A percentile compares a stretch with the other conserved stretches of the same genome.
These are phyloP conservation scores for Dufourea novaeangliae DNA, from an alignment of 1,140 invertebrate species.

Conservation along the genomic window DNA sequence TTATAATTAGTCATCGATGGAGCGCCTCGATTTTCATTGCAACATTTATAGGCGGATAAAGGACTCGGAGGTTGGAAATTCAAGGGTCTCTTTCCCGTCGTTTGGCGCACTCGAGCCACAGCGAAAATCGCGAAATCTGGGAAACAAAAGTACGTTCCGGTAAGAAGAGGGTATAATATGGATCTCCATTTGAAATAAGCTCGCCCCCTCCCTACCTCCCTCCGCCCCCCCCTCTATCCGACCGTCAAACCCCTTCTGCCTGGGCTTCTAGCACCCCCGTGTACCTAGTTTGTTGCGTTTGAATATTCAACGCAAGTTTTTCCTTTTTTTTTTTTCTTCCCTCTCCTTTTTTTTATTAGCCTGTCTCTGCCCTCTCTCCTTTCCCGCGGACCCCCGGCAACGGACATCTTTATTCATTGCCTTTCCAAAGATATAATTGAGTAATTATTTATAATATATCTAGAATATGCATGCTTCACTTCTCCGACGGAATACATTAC, in stretches of 20 bases:
- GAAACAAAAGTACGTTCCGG: constrained; percentile 76
- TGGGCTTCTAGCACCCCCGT: constrained; percentile 68
- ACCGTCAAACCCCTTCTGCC: constrained; percentile 5
- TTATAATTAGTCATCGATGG: constrained; percentile 67
- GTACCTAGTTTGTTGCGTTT: constrained; percentile 82
- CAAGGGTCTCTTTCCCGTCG: constrained; percentile 57
- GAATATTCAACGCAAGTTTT: constrained; percentile 81
- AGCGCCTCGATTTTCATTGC: constrained; percentile 51
- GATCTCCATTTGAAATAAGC: constrained; percentile 83
- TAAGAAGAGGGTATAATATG: constrained; percentile 79
- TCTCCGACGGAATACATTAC: constrained; percentile 79
- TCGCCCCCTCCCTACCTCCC: constrained; percentile 49
- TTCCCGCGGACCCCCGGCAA: constrained; percentile 66
- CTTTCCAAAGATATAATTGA: constrained; percentile 83
- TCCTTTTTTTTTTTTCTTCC: constrained; percentile 34
- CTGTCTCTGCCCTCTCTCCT: constrained; percentile 71
- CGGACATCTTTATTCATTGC: constrained; percentile 82
- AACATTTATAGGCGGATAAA: constrained; percentile 52
- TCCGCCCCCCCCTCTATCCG: neutral
- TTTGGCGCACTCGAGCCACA: constrained; percentile 58
- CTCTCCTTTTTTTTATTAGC: constrained; percentile 79
- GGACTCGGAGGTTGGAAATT: constrained; percentile 65
- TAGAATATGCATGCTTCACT: constrained; percentile 83
- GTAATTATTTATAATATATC: constrained; percentile 83
- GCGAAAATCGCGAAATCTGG: constrained; percentile 70